Evolutionary conservation across 2,888 invertebrate genomes (phyloP), one percentile per base, ranked within the genome.

Genomic region (Drosophila anceps): DNA sequence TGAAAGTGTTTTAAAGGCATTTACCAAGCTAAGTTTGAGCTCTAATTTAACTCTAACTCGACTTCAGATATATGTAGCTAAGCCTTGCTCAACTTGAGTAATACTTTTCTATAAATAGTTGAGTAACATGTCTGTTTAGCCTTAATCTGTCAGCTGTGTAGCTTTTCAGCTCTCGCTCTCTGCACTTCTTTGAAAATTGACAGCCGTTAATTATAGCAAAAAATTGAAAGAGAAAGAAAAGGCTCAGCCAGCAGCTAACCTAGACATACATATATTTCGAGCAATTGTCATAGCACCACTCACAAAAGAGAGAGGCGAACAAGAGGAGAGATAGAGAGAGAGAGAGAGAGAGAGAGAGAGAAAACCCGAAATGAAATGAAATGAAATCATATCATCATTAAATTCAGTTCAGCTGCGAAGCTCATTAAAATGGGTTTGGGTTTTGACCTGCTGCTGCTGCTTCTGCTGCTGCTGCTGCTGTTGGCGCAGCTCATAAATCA

Each of bases 401-500:
- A 80, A 80, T 81, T 64, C 54, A 51, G 78, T 65, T 76, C 66
- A 77, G 75, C 59, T 76, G 72, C 62, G 66, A 58, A 70, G 78
- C 81, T 83, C 81, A 83, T 81, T 81, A 81, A 73, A 81, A 73
- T 60, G 73, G 41, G 54, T 48, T 67, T 37, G 24, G 44, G n/a
- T 18, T 67, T 39, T 39, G 39, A 27, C 18, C 39, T 41, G 51
- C 27, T 27, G 51, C 46, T 24, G 13, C 29, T 24, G 55, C n/a
- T n/a, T n/a, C n/a, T n/a, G n/a, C 51, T 20, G 20, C 18, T 24
- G 51, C 24, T 24, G 46, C 46, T 24, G 13, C 29, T 24, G 55
- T 33, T 29, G 62, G 69, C 61, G 48, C 60, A 43, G 50, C 64
- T 35, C 84, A 82, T 82, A 79, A 84, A 84, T 84, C 84, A 82